phyloP scores from a whole-genome alignment of 2,797 vertebrate genomes.

The Scleropages formosus region DNA sequence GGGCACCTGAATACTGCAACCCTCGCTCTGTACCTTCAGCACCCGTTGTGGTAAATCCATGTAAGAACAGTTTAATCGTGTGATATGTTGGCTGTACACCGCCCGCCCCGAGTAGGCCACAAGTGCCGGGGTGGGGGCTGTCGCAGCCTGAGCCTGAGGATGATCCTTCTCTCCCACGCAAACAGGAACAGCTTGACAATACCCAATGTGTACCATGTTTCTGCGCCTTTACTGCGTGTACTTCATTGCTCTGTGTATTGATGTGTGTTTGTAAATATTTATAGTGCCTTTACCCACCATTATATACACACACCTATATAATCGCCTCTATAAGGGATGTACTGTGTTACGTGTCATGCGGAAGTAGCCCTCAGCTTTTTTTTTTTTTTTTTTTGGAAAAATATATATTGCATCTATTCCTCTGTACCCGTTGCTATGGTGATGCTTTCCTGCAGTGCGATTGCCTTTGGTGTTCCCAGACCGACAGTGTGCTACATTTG shows the following conservation, averaged over 20 bases:
- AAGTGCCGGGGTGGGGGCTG: too few species aligned
- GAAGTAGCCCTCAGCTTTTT: conserved; percentile 53
- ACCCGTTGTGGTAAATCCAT: background rate
- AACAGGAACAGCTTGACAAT: conserved; percentile 68
- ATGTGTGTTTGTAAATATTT: conserved; percentile 65
- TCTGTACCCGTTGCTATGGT: conserved; percentile 24
- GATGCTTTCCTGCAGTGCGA: background rate
- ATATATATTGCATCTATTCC: conserved; percentile 35
- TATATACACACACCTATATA: conserved; percentile 33
- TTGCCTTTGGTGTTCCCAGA: background rate
- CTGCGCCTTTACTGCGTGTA: conserved; percentile 19
- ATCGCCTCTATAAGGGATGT: conserved; percentile 63
- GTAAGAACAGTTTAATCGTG: conserved; percentile 20
- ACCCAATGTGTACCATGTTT: conserved; percentile 63
- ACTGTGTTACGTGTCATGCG: conserved; percentile 48
- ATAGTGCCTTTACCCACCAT: conserved; percentile 68
- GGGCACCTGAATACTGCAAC: conserved; percentile 9
- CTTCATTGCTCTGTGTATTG: conserved; percentile 37
- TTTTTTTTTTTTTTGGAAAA: conserved; percentile 31
- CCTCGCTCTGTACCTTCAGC: background rate
- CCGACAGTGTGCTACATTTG: background rate
- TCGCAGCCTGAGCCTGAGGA: conserved; percentile 70
- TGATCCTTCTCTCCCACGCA: conserved; percentile 49
- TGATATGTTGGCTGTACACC: too few species aligned
- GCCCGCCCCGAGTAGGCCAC: too few species aligned